Evolutionary conservation across 2,888 invertebrate species (phyloP), one percentile per base, ranked within the genome.

Genomic region (Lamellibrachia columna): DNA sequence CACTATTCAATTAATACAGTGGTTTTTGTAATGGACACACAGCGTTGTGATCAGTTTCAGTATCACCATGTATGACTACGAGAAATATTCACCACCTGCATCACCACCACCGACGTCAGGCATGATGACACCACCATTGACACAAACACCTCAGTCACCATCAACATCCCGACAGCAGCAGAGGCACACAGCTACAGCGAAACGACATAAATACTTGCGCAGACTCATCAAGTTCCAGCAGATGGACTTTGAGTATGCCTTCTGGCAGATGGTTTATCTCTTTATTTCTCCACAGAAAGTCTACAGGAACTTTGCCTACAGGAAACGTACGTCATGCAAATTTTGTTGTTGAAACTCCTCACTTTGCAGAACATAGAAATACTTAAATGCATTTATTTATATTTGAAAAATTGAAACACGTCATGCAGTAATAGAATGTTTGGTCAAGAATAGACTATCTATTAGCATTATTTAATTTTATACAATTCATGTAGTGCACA

Each of bases 161-260:
- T 75, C 75, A 0, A 75, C 75, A 75, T 75, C 75, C 75, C 75
- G 75, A 75, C 75, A 75, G n/a, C 75, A 75, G 22, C 75, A 75
- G 75, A 75, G 95, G 92, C 95, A 95, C 11, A 98, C 98, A 93
- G 99, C 98, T 2, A 98, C 98, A 90, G 98, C 98, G 91, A 99
- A 99, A 93, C 93, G 96, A 94, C 95, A 95, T 90, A 96, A 96
- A 93, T 96, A 98, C 92, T 92, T 94, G 52, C 58, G 98, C 94
- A 97, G 96, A 28, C 93, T 96, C 52, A 94, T 96, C 93, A 98
- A 98, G 96, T 99, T 99, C 96, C 98, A 98, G 95, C 99, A 99
- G 97, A 99, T 99, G 99, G 99, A 99, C 97, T 99, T 99, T 97
- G 99, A 99, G 96, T 99, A 99, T 97, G 99, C 99, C 0, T 97